A percentile compares a stretch with the other conserved stretches of the same genome.
phyloP scores from a whole-genome alignment of 2,113 vertebrate genomes.

The Circaetus cinerascens region DNA sequence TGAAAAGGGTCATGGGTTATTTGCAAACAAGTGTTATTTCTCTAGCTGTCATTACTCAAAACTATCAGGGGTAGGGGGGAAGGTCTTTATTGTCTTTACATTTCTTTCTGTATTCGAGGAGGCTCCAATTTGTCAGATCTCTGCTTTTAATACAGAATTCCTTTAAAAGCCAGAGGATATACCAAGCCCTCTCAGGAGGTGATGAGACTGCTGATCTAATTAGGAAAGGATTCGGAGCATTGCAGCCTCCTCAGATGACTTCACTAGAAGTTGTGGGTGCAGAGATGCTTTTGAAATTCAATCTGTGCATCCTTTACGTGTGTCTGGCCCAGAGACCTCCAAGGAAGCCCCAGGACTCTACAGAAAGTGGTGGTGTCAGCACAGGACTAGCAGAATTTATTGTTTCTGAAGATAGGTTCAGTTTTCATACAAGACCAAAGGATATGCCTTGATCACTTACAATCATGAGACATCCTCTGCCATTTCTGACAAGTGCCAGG shows the following conservation, averaged over 20 bases:
- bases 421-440: background rate
- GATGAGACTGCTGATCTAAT: background rate
- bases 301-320: background rate
- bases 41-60: background rate
- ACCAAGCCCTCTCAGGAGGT: background rate
- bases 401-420: background rate
- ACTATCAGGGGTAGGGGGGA: background rate
- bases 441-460: background rate
- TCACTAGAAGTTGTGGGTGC: background rate
- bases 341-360: background rate
- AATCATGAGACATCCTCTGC: background rate
- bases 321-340: background rate
- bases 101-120: background rate
- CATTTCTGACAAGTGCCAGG: background rate
- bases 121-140: background rate
- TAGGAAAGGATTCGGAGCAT: background rate
- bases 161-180: background rate
- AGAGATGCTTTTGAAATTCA: conserved; percentile 3
- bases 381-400: background rate
- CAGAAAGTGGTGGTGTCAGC: background rate
- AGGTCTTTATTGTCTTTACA: background rate
- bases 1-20: background rate
- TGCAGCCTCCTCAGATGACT: background rate
- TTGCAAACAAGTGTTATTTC: conserved; percentile 13
- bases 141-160: background rate